These are phyloP conservation scores for Antitype chi DNA, from an alignment of 2,888 invertebrate species.

Conservation along the genomic window DNA sequence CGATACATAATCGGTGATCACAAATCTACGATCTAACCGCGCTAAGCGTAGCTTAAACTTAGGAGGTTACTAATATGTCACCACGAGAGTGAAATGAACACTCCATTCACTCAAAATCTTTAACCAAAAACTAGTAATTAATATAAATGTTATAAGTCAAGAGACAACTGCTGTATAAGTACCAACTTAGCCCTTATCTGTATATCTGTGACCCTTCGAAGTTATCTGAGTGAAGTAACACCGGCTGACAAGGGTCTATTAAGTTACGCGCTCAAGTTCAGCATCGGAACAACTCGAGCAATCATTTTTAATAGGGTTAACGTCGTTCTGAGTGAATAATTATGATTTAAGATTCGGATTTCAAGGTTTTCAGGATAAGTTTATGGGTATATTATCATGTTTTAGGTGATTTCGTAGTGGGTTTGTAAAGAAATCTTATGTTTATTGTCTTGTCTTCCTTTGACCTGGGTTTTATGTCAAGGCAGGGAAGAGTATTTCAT, in stretches of 20 bases:
- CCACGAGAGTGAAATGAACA: background rate
- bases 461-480: too few relatives aligned
- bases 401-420: background rate
- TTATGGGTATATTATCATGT: background rate
- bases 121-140: constrained; percentile 47
- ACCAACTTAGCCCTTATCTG: constrained; percentile 57
- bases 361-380: constrained; percentile 16
- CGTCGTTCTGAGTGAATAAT: constrained; percentile 59
- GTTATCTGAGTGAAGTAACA: constrained; percentile 63
- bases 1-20: too few relatives aligned
- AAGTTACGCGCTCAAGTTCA: constrained; percentile 63
- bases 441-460: too few relatives aligned
- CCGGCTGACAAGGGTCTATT: constrained; percentile 68
- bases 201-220: constrained; percentile 59
- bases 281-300: constrained; percentile 59
- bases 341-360: constrained; percentile 48
- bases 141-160: constrained; percentile 53
- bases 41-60: too few relatives aligned
- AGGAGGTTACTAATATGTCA: too few relatives aligned
- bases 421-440: too few relatives aligned
- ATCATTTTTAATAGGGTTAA: constrained; percentile 67
- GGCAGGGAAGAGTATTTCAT: too few relatives aligned
- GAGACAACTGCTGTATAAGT: constrained; percentile 51
- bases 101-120: constrained; percentile 14
- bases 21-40: too few relatives aligned